Evolutionary conservation across 1,140 invertebrate genomes (phyloP).

Genomic region (Paraescarpia echinospica): DNA sequence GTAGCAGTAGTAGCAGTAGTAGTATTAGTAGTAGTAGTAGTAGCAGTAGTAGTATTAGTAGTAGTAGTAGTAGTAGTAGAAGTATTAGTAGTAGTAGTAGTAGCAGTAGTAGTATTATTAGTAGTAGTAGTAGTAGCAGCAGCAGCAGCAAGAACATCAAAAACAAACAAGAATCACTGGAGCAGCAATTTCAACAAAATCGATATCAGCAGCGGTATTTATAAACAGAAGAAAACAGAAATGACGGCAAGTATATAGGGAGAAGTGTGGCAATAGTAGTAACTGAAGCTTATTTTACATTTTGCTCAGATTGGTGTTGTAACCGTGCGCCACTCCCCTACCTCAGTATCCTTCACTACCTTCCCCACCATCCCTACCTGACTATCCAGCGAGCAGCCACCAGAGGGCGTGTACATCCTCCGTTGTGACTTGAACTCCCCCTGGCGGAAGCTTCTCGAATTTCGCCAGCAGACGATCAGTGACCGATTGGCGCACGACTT

Average conservation of each 20-base stretch:
- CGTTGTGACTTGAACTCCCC: background rate
- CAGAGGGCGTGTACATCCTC: background rate
- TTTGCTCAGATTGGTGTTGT: background rate
- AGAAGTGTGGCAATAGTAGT: too few species aligned
- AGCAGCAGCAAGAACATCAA: too few species aligned
- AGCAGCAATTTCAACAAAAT: background rate
- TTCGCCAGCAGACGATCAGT: slow-evolving; percentile 48
- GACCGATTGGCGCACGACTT: slow-evolving; percentile 47
- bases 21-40: too few species aligned
- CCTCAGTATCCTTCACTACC: background rate
- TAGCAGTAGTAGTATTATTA: too few species aligned
- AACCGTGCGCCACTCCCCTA: background rate
- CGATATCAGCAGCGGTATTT: background rate
- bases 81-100: too few species aligned
- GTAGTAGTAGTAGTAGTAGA: too few species aligned
- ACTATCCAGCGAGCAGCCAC: background rate
- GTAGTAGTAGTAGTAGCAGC: too few species aligned
- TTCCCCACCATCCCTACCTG: background rate
- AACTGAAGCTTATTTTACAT: background rate
- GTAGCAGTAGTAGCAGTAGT: too few species aligned
- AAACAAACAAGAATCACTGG: too few species aligned
- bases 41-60: too few species aligned
- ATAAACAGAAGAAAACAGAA: background rate
- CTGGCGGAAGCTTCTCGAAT: slow-evolving; percentile 21
- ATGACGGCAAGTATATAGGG: too few species aligned